Percentiles rank a stretch among this genome's conserved stretches.
These are phyloP conservation scores for Callipepla squamata DNA, from an alignment of 2,113 vertebrate species.

Conservation along the genomic window DNA sequence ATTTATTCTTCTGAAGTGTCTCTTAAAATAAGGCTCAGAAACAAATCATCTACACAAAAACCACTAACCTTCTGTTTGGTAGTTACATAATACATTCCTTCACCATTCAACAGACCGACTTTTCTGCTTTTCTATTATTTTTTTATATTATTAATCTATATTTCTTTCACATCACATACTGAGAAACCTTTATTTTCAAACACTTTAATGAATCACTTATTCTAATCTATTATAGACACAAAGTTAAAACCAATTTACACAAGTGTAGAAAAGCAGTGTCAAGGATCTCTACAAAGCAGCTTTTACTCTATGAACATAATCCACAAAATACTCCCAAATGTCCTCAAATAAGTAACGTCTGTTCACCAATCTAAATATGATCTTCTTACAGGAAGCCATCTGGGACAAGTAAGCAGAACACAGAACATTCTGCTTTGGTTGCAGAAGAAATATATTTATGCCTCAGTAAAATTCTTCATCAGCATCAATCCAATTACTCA, in stretches of 20 bases:
- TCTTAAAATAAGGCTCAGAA: not conserved
- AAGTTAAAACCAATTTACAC: conserved; percentile 12
- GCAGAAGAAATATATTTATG: not conserved
- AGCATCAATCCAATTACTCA: not conserved
- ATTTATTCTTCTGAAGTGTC: not conserved
- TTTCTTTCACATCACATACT: not conserved
- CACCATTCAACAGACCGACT: not conserved
- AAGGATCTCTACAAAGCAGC: not conserved
- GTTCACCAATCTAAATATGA: conserved; percentile 41
- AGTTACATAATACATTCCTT: not conserved
- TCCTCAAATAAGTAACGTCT: conserved; percentile 50
- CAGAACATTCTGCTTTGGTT: conserved; percentile 21
- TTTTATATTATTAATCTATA: not conserved
- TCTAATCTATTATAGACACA: not conserved
- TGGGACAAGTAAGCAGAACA: conserved; percentile 27
- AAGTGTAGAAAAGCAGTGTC: not conserved
- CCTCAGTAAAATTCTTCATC: conserved; percentile 2
- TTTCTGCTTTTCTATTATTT: not conserved
- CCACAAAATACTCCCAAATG: conserved; percentile 33
- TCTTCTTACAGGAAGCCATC: conserved; percentile 48
- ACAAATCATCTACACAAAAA: not conserved
- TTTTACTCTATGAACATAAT: conserved; percentile 12
- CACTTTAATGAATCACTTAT: not conserved
- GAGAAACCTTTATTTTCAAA: not conserved
- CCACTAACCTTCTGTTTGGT: not conserved